Conservation (phyloP, 2,113 vertebrate genomes). For the Physeter macrocephalus region DNA sequence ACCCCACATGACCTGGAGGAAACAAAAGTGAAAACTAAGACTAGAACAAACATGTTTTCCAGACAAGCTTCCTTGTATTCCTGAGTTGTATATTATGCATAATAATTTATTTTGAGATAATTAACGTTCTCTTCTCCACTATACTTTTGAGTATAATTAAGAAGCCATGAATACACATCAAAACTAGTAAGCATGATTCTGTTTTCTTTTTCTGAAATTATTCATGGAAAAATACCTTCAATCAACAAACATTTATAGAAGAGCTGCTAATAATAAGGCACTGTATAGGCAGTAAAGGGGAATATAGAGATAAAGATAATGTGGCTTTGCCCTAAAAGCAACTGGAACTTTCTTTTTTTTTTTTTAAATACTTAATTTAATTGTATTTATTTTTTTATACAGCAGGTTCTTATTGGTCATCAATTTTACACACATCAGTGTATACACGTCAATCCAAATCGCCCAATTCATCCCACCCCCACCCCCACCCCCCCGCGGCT, state of each 20-base stretch:
- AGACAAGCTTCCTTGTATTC: not conserved
- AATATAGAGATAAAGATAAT: not conserved
- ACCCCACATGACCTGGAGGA: not conserved
- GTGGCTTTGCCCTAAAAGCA: not conserved
- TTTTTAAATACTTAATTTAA: too few species aligned
- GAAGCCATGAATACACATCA: not conserved
- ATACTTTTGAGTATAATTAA: conserved; percentile 21
- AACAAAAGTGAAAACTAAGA: conserved; percentile 13
- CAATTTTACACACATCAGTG: too few species aligned
- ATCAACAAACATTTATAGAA: not conserved
- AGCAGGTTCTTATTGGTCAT: too few species aligned
- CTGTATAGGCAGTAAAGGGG: not conserved
- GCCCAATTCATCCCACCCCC: too few species aligned
- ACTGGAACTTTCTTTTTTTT: not conserved
- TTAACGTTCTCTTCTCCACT: not conserved
- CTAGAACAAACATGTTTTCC: not conserved
- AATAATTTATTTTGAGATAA: not conserved
- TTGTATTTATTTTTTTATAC: too few species aligned
- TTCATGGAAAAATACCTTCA: not conserved
- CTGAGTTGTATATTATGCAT: not conserved
- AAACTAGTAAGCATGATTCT: not conserved
- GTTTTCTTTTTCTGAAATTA: conserved; percentile 21
- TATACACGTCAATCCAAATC: too few species aligned
- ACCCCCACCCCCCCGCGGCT: too few species aligned
- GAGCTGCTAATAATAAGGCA: not conserved